These are phyloP conservation scores for Cathartes aura DNA, from an alignment of 2,113 vertebrate species.

Conservation along the genomic window DNA sequence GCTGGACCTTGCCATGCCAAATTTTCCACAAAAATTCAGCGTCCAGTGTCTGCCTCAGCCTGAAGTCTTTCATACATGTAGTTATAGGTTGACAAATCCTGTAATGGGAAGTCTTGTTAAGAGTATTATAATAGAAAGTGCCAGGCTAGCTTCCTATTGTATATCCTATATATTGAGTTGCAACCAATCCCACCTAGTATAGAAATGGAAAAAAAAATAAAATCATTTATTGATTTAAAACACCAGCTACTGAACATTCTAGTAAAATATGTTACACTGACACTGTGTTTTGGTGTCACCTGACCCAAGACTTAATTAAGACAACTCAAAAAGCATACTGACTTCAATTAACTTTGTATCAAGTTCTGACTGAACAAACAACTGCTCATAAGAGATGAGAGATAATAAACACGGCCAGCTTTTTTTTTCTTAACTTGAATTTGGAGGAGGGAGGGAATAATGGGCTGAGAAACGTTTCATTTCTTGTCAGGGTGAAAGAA, in stretches of 20 bases:
- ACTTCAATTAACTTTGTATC: background rate
- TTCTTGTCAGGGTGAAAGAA: constrained; percentile 41
- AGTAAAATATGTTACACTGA: background rate
- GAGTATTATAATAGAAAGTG: background rate
- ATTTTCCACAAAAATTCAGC: background rate
- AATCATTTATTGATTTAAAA: background rate
- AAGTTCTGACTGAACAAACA: background rate
- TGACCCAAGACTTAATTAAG: background rate
- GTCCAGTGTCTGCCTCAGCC: background rate
- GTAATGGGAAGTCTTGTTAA: background rate
- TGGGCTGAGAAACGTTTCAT: background rate
- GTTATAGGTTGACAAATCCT: background rate
- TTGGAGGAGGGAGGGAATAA: background rate
- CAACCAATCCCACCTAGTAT: background rate
- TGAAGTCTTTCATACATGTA: background rate
- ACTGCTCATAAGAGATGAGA: background rate
- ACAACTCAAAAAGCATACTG: background rate
- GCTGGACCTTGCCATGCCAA: background rate
- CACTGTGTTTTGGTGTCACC: background rate
- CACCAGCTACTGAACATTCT: background rate
- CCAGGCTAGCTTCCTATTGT: background rate
- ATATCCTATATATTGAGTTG: too few species aligned
- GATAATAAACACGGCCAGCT: background rate
- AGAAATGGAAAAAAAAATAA: background rate
- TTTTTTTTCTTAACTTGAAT: background rate